phyloP scores from a whole-genome alignment of 2,113 vertebrate genomes.

The Sebastes schlegelii region DNA sequence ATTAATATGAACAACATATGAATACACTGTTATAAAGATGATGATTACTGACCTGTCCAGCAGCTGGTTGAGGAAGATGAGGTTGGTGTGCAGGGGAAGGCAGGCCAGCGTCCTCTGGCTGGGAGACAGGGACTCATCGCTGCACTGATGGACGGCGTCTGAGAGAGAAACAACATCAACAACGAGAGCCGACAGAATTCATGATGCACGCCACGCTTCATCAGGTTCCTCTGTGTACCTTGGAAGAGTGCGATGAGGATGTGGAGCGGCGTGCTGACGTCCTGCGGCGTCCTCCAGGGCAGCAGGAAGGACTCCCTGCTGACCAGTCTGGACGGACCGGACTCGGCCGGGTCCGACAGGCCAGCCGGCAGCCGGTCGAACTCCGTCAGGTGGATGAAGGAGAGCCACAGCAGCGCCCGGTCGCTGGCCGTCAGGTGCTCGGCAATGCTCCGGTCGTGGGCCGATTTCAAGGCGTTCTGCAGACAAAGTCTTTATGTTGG shows the following conservation, averaged over 20 bases:
- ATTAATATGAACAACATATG: too few relatives aligned
- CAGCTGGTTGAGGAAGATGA: conserved; percentile 86
- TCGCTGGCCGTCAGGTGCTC: conserved; percentile 74
- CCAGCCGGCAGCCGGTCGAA: conserved; percentile 88
- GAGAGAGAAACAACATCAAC: neutral
- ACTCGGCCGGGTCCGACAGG: conserved; percentile 89
- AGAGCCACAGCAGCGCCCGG: conserved; percentile 93
- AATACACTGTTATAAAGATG: too few relatives aligned
- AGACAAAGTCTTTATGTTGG: neutral
- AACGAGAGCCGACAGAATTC: too few relatives aligned
- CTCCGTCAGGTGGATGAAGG: conserved; percentile 93
- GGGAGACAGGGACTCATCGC: conserved; percentile 81
- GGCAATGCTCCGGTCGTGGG: conserved; percentile 56
- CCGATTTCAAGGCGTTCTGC: conserved; percentile 89
- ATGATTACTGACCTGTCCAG: conserved; percentile 59
- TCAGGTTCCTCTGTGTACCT: conserved; percentile 77
- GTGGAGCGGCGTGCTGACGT: conserved; percentile 88
- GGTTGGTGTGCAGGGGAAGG: conserved; percentile 92
- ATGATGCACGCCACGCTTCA: too few relatives aligned
- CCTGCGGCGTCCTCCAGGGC: conserved; percentile 87
- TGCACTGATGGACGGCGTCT: conserved; percentile 90
- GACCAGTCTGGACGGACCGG: conserved; percentile 89
- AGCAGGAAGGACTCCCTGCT: conserved; percentile 89
- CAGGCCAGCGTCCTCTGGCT: conserved; percentile 85
- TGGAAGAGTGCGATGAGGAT: conserved; percentile 88